A percentile compares a stretch with the other conserved stretches of the same genome.
These are phyloP conservation scores for Serilophus lunatus DNA, from an alignment of 2,113 vertebrate species.

Conservation along the genomic window DNA sequence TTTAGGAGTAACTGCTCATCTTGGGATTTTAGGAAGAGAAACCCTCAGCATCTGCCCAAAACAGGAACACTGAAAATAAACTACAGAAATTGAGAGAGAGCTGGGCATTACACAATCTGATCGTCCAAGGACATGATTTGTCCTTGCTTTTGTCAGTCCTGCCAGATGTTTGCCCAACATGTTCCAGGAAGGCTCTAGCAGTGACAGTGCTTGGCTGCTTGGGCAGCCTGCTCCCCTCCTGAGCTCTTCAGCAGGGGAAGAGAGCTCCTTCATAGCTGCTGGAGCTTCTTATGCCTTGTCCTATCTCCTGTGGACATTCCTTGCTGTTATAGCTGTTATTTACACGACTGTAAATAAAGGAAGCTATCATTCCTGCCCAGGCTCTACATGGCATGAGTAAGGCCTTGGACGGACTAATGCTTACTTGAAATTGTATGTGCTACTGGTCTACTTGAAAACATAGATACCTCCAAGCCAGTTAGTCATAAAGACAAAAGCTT, in stretches of 20 bases:
- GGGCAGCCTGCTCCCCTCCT: background rate
- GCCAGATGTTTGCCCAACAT: background rate
- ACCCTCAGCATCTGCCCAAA: background rate
- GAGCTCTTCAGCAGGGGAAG: background rate
- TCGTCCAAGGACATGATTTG: background rate
- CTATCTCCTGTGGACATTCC: background rate
- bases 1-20: background rate
- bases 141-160: background rate
- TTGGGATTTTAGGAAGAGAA: background rate
- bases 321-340: background rate
- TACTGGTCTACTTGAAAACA: background rate
- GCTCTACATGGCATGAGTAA: background rate
- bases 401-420: background rate
- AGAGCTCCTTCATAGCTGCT: background rate
- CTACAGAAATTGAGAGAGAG: background rate
- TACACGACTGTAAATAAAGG: background rate
- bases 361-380: background rate
- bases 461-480: background rate
- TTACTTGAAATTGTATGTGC: background rate
- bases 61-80: background rate
- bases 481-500: background rate
- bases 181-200: background rate
- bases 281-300: background rate
- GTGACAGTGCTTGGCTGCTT: background rate
- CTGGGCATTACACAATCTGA: background rate